Base-by-base conservation (phyloP, 2,797 vertebrate species). In the Nannoperca obscura region DNA sequence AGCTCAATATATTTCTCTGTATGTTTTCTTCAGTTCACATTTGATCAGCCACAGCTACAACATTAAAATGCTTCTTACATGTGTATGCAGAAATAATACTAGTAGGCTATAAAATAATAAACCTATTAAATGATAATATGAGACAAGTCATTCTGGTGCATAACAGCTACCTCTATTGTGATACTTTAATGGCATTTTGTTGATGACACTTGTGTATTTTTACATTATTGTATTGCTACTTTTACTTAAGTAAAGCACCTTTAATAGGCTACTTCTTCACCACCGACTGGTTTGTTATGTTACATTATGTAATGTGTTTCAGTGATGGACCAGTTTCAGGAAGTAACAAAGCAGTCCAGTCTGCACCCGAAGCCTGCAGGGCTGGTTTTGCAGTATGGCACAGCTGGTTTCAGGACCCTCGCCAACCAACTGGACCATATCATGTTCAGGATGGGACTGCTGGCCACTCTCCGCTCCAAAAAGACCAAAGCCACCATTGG, bases 401-500 rank as follows among this genome's bases (percentile, higher is more conserved):
- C 98, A 0, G 97, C 98, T 6, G 98, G 98, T 0, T 99, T 99
- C 79, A 96, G 98, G 53, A 87, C 87, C 32, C 90, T 77, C 3
- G 97, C 97, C 1, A 90, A 93, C 19, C 88, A 90, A 20, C 95
- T 99, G 7, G 95, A 97, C 68, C 98, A 99, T 15, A 59, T 97
- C 87, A 96, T 99, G 97, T 99, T 97, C 90, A 96, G 98, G 60
- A 97, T 98, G 97, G 98, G 98, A 22, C 83, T 98, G 32, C 91
- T 99, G 86, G 97, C 98, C 0, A 85, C 91, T 0, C 89, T 99
- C 50, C 92, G 97, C 67, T 97, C 98, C 83, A 97, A 92, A 78
- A 96, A 96, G 15, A 94, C 95, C 1, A 83, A 91, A 54, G 92
- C 96, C 13, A 96, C 96, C 17, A 97, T 99, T 2, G 98, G 97